phyloP scores from a whole-genome alignment of 1,140 invertebrate species.

The Oscheius sp. region DNA sequence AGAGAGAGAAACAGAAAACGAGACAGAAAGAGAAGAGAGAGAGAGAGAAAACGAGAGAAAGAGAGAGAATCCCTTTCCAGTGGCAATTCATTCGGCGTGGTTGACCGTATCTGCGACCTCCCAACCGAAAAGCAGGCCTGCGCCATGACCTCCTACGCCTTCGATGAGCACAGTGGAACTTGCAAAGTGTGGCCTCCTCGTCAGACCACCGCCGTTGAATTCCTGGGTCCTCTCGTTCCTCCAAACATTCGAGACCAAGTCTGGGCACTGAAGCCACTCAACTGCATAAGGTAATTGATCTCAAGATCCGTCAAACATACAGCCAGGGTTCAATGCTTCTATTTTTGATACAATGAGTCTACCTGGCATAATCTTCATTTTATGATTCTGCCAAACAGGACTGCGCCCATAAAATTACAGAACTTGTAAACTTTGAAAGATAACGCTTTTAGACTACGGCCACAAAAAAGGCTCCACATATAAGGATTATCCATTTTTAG shows the following conservation, averaged over 20 bases:
- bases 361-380: too few species aligned
- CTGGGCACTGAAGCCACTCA: constrained; percentile 46
- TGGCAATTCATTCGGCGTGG: constrained; percentile 46
- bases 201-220: constrained; percentile 42
- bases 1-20: constrained; percentile 9
- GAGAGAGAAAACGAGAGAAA: constrained; percentile 1
- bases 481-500: too few species aligned
- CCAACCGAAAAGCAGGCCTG: constrained; percentile 50
- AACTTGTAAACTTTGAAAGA: too few species aligned
- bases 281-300: constrained; percentile 43
- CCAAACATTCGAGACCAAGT: constrained; percentile 48
- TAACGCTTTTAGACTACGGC: too few species aligned
- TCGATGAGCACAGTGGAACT: constrained; percentile 27
- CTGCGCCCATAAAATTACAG: too few species aligned
- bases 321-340: too few species aligned
- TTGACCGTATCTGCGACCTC: constrained; percentile 48
- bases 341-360: too few species aligned
- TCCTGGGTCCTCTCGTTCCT: constrained; percentile 45
- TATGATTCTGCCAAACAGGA: too few species aligned
- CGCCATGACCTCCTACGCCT: constrained; percentile 48
- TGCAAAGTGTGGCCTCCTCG: constrained; percentile 50
- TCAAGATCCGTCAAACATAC: constrained; percentile 12
- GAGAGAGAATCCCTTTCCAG: constrained; percentile 28
- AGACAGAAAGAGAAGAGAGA: constrained; percentile 13
- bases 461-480: too few species aligned